Base-by-base conservation (phyloP, 2,797 vertebrate species). In the Leptoclinus maculatus region DNA sequence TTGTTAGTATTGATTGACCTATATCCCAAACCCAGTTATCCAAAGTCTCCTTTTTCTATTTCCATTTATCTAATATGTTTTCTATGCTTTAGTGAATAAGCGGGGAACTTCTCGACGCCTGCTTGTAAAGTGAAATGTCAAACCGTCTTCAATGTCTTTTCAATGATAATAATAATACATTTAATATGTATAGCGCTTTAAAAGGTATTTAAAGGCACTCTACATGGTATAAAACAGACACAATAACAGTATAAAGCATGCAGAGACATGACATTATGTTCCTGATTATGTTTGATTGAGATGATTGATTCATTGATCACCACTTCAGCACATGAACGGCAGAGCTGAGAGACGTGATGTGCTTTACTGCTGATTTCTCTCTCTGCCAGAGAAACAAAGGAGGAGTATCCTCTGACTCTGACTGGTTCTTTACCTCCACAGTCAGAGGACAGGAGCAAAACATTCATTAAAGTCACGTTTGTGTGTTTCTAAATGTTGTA, bases 391-490 rank as follows among this genome's bases (percentile, higher is more conserved):
- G 25, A 51, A 68, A 58, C 51, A 63, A 57, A 38, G 14, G 39
- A 41, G 2, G 3, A 45, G 43, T 7, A 17, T 45, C 43, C 17
- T 19, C 19, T 17, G 19, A 2, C 19, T 43, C 41, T 3, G 29
- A 29, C 29, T 16, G 27, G 21, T 27, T 57, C 17, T 70, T 21
- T 10, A 19, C 16, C 12, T 14, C 5, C 59, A 38, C 49, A 58
- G 21, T 51, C 43, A 3, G 21, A 74, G 51, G 60, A 56, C 45
- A 27, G 39, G 19, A 67, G 2, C 62, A 14, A 59, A 53, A 27
- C 51, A 76, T 43, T 72, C 7, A 63, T 77, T 75, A 45, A 41
- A 68, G 53, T 71, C 39, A n/a, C 72, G 36, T 75, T 60, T n/a
- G 1, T 3, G 2, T 41, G 2, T 73, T 68, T 87, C 57, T 60